Conservation (phyloP, 2,113 vertebrate genomes). For the Alexandromys fortis region DNA sequence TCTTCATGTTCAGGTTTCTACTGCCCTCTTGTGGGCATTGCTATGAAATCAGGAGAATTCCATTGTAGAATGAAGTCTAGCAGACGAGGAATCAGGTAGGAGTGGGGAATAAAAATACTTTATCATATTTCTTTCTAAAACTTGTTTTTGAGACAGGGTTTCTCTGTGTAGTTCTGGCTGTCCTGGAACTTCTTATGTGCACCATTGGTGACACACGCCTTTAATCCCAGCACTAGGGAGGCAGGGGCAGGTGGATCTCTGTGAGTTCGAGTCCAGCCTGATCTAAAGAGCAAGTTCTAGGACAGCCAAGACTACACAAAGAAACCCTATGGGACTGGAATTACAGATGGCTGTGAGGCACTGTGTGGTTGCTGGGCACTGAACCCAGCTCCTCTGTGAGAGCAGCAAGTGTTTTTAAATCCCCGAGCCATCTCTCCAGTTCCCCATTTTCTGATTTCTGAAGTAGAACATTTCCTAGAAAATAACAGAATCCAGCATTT, state of each 20-base stretch:
- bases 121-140: not conserved
- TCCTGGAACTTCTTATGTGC: no score
- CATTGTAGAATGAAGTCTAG: not conserved
- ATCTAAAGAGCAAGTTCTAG: no score
- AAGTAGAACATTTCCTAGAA: not conserved
- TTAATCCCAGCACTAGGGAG: not conserved
- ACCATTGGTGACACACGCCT: not conserved
- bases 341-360: not conserved
- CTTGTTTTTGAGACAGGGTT: no score
- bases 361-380: not conserved
- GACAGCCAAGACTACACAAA: not conserved
- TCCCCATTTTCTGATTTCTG: not conserved
- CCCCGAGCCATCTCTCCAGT: no score
- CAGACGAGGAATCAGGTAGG: not conserved
- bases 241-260: not conserved
- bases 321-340: not conserved
- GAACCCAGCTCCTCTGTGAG: not conserved
- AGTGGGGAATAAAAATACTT: not conserved
- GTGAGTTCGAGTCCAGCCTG: not conserved
- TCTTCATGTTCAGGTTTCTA: not conserved
- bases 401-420: not conserved
- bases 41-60: not conserved
- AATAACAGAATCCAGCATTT: not conserved
- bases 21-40: constrained; percentile 71
- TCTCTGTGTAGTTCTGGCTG: no score